Conservation (phyloP, 2,888 invertebrate species). For the Spialia ferax region DNA sequence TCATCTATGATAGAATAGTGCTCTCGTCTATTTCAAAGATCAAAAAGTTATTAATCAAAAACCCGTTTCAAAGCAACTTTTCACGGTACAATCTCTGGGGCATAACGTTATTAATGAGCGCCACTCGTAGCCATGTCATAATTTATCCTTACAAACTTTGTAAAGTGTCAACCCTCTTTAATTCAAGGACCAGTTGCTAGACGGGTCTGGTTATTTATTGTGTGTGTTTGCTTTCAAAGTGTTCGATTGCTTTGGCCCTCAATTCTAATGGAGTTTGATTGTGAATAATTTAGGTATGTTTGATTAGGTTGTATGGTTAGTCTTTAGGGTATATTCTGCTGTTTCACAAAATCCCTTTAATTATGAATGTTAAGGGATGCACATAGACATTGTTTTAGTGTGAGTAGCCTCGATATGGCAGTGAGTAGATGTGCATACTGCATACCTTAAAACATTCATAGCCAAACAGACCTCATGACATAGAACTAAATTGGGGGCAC, state of each 20-base stretch:
- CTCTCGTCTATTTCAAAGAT: neutral
- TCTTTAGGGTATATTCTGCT: too few relatives aligned
- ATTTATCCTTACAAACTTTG: constrained; percentile 56
- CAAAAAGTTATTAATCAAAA: constrained; percentile 23
- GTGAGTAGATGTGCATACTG: too few relatives aligned
- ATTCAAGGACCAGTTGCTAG: constrained; percentile 51
- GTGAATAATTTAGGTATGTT: neutral
- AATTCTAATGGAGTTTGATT: constrained; percentile 1
- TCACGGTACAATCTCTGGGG: constrained; percentile 27
- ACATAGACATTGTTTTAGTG: too few relatives aligned
- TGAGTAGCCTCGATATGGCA: too few relatives aligned
- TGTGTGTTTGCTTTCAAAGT: constrained; percentile 20
- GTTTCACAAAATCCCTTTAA: too few relatives aligned
- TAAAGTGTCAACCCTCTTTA: constrained; percentile 68
- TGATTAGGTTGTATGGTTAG: neutral
- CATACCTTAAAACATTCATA: too few relatives aligned
- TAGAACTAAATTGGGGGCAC: too few relatives aligned
- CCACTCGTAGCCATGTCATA: constrained; percentile 51
- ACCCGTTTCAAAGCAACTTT: constrained; percentile 24
- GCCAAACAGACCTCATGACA: too few relatives aligned
- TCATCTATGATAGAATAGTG: neutral
- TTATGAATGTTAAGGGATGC: too few relatives aligned
- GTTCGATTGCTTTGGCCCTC: constrained; percentile 8
- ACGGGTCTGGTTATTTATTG: constrained; percentile 45
- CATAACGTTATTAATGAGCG: constrained; percentile 49